Percentiles rank a stretch among this genome's conserved stretches.
These are phyloP conservation scores for Eubasilissa regina DNA, from an alignment of 1,140 invertebrate genomes.

Conservation along the genomic window DNA sequence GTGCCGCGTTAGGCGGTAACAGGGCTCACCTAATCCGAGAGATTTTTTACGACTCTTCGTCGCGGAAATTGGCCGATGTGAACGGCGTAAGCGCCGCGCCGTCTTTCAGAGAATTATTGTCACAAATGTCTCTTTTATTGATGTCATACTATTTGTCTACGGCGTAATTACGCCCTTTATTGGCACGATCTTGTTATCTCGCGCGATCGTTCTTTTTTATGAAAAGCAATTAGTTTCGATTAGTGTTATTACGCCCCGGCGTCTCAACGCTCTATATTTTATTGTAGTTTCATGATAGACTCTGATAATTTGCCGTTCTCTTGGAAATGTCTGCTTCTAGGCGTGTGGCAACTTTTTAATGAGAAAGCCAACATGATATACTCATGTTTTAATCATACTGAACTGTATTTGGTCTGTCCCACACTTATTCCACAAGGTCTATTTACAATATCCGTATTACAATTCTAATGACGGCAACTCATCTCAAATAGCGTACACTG, in stretches of 20 bases:
- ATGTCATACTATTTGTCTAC: slow-evolving; percentile 16
- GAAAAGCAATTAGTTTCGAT: slow-evolving; percentile 25
- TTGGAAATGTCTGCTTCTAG: too few relatives aligned
- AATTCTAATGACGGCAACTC: too few relatives aligned
- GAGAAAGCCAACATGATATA: too few relatives aligned
- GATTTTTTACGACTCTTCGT: slow-evolving; percentile 46
- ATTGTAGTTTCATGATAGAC: too few relatives aligned
- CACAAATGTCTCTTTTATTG: slow-evolving; percentile 35
- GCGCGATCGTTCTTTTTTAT: slow-evolving; percentile 20
- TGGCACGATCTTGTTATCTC: slow-evolving; percentile 5
- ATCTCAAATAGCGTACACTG: too few relatives aligned
- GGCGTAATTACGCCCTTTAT: slow-evolving; percentile 26
- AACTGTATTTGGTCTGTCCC: too few relatives aligned
- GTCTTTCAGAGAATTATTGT: slow-evolving; percentile 15
- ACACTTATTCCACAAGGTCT: too few relatives aligned
- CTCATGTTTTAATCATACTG: too few relatives aligned
- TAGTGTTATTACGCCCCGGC: not conserved
- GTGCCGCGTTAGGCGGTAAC: not conserved
- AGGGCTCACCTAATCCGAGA: slow-evolving; percentile 38
- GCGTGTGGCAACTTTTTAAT: too few relatives aligned
- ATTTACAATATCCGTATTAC: too few relatives aligned
- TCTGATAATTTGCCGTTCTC: too few relatives aligned
- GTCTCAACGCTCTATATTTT: too few relatives aligned
- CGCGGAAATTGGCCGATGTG: slow-evolving; percentile 36
- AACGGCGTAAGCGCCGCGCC: slow-evolving; percentile 17